Base-by-base conservation (phyloP, 2,113 vertebrate genomes). In the Raphicerus campestris region DNA sequence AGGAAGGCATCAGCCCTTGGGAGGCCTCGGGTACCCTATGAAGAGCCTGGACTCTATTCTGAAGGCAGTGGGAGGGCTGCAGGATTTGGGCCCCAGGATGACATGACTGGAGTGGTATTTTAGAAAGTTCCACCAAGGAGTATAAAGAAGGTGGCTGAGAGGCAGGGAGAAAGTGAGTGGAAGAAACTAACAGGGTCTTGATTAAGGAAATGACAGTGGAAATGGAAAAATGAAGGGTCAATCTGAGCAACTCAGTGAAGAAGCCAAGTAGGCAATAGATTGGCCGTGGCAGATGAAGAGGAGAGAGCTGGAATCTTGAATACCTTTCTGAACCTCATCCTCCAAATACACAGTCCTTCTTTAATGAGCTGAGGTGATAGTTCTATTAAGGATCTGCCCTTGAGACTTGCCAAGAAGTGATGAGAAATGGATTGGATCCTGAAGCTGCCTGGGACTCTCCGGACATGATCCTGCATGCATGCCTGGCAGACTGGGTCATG, bases 321-420 rank as follows among this genome's bases (percentile, higher is more conserved):
- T 77, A 10, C 32, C 22, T 55, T 81, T 82, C 73, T 35, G 55
- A 70, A 80, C 24, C 28, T 78, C 22, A 13, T 26, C 55, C 42
- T 95, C 39, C 11, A 51, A 97, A 78, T 58, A 42, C 11, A 30
- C 2, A 9, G 45, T 73, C 88, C 85, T 86, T 78, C 70, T 60
- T 90, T 97, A 97, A 95, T 96, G 96, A 96, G 90, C 75, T 35
- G 39, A 82, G 61, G 20, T 88, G 80, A 90, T 73, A 70, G 94
- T 83, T 96, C 89, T 96, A 83, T 91, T 89, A 94, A 95, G 94
- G 49, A 85, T n/a, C 53, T 95, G 77, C 85, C 85, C 88, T 92
- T 55, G 13, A 77, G 92, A 60, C 60, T 80, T 96, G 85, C 90
- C 87, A 96, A 97, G 97, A 88, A 97, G 75, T 84, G 58, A 51